Conservation (phyloP, 2,888 invertebrate species). For the Parapristionchus giblindavisi region DNA sequence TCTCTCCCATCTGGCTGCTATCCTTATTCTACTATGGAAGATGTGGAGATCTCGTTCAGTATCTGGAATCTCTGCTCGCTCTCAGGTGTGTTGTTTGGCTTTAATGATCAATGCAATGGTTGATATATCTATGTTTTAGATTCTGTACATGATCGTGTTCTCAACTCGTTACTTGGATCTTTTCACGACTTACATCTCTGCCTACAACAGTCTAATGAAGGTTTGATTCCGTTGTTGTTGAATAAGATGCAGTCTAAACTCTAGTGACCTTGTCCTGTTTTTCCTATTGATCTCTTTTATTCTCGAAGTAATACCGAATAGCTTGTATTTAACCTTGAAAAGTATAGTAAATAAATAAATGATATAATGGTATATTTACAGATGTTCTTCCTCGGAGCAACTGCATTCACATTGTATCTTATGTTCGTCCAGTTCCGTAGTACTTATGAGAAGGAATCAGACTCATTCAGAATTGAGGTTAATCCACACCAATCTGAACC, state of each 20-base stretch:
- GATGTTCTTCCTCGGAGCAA: conserved; percentile 83
- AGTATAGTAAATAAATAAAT: background rate
- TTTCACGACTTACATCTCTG: conserved; percentile 90
- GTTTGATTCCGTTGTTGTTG: conserved; percentile 70
- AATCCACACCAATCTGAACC: background rate
- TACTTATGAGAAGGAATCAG: conserved; percentile 39
- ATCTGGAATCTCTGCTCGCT: conserved; percentile 66
- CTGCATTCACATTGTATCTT: conserved; percentile 85
- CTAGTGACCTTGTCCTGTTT: conserved; percentile 29
- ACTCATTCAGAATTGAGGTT: conserved; percentile 38
- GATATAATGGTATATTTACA: conserved; percentile 40
- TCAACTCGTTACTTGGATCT: conserved; percentile 83
- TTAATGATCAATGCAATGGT: background rate
- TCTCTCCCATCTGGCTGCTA: conserved; percentile 94
- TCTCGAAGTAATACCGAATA: background rate
- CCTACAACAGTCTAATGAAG: conserved; percentile 97
- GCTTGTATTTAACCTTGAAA: background rate
- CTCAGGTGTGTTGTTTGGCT: conserved; percentile 43
- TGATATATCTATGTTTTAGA: conserved; percentile 38
- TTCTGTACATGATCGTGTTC: conserved; percentile 67
- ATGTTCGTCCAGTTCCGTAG: conserved; percentile 92
- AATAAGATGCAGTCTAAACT: background rate
- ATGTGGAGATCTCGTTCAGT: conserved; percentile 96
- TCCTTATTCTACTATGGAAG: conserved; percentile 91
- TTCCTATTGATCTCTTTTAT: conserved; percentile 6